Evolutionary conservation across 2,797 vertebrate species (phyloP).

Genomic region (Hoplostethus atlanticus): DNA sequence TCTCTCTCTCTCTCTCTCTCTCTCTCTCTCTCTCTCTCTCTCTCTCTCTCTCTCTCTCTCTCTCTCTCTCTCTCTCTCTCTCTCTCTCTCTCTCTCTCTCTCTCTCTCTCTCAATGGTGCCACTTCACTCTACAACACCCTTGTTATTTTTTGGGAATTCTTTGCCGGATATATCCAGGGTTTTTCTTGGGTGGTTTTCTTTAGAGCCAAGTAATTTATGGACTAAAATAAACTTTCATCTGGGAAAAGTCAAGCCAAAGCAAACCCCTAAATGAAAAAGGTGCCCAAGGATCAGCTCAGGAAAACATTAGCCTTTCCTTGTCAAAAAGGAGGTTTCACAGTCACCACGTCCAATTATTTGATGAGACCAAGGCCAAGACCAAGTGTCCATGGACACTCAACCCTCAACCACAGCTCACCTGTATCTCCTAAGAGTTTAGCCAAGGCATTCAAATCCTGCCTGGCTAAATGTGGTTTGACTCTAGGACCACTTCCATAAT

Average conservation of each 20-base stretch:
- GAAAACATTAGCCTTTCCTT: conserved; percentile 79
- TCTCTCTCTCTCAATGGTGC: conserved; percentile 52
- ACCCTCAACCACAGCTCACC: conserved; percentile 48
- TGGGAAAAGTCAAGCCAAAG: conserved; percentile 81
- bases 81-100: conserved; percentile 3
- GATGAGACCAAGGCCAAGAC: conserved; percentile 51
- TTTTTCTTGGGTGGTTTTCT: conserved; percentile 83
- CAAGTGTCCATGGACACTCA: conserved; percentile 56
- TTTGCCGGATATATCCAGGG: conserved; percentile 76
- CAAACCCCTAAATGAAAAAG: conserved; percentile 80
- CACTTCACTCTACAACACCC: conserved; percentile 70
- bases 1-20: not conserved
- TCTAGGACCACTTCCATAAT: not conserved
- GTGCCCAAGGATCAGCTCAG: conserved; percentile 73
- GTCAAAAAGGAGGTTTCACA: conserved; percentile 76
- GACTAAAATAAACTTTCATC: conserved; percentile 85
- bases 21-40: not conserved
- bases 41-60: conserved; percentile 31
- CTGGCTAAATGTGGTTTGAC: not conserved
- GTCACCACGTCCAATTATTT: conserved; percentile 70
- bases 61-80: conserved; percentile 52
- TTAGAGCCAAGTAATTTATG: conserved; percentile 81
- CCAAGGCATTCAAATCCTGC: not conserved
- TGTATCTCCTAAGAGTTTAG: conserved; percentile 38
- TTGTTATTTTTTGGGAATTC: conserved; percentile 78